phyloP scores from a whole-genome alignment of 1,140 invertebrate genomes.

The Andricus grossulariae region DNA sequence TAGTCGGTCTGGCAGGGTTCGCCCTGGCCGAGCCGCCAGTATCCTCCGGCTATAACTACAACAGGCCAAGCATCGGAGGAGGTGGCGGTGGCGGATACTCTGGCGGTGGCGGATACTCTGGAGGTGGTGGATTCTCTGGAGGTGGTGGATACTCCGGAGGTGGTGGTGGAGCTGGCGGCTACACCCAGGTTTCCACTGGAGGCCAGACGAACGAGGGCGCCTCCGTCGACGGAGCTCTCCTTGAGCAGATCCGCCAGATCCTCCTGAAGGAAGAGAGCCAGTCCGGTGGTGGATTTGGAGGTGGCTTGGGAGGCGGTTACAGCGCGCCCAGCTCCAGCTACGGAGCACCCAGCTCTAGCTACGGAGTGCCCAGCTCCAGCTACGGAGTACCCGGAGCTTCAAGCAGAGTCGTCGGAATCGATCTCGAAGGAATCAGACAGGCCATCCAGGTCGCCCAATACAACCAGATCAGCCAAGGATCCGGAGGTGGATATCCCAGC shows the following conservation, averaged over 20 bases:
- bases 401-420: conserved; percentile 82
- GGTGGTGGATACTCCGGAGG: conserved; percentile 71
- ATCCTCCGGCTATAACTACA: conserved; percentile 81
- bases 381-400: conserved; percentile 79
- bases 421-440: conserved; percentile 85
- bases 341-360: conserved; percentile 70
- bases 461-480: conserved; percentile 74
- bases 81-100: conserved; percentile 51
- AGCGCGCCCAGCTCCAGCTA: conserved; percentile 76
- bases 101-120: conserved; percentile 74
- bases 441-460: conserved; percentile 86
- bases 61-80: conserved; percentile 77
- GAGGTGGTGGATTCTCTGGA: conserved; percentile 78
- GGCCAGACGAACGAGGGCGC: conserved; percentile 86
- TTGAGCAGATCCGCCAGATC: conserved; percentile 88
- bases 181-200: conserved; percentile 83
- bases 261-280: conserved; percentile 86
- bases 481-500: conserved; percentile 62
- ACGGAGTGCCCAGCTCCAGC: conserved; percentile 74
- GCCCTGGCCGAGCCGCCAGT: conserved; percentile 79
- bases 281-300: conserved; percentile 68
- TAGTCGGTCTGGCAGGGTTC: conserved; percentile 79
- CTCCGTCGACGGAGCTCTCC: conserved; percentile 84
- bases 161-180: conserved; percentile 81
- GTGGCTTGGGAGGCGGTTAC: conserved; percentile 69